phyloP scores from a whole-genome alignment of 2,797 vertebrate genomes.

The Gallinago stenura region DNA sequence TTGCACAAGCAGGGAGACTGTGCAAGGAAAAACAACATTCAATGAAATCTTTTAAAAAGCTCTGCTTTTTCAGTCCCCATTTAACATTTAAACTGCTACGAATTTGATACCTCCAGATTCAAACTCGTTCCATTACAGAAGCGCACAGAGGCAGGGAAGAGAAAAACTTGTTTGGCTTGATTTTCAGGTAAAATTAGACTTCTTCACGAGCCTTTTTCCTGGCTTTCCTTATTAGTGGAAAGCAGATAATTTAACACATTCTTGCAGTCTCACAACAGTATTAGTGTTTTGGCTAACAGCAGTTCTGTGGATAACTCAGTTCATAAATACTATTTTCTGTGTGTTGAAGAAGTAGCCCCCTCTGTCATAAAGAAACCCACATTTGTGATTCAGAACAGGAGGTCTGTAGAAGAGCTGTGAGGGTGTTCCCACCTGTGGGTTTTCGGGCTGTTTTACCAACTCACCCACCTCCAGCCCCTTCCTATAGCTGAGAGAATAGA shows the following conservation, averaged over 20 bases:
- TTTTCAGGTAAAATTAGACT: slow-evolving; percentile 11
- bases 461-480: background rate
- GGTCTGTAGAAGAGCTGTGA: background rate
- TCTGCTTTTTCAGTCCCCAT: background rate
- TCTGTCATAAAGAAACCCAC: background rate
- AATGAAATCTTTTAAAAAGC: slow-evolving; percentile 48
- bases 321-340: background rate
- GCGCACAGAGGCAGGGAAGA: background rate
- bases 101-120: background rate
- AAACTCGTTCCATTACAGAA: background rate
- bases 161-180: slow-evolving; percentile 35
- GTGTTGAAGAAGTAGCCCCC: background rate
- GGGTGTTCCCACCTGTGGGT: rapidly evolving
- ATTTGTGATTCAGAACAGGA: background rate
- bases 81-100: background rate
- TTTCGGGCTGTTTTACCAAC: background rate
- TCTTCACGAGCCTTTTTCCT: background rate
- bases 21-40: background rate
- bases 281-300: background rate
- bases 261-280: background rate
- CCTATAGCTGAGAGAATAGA: background rate
- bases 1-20: background rate
- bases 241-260: background rate
- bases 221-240: background rate
- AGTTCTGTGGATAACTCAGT: background rate